Percentiles rank a stretch among this genome's conserved stretches.
Evolutionary conservation across 2,113 vertebrate species (phyloP).

Genomic region (Grammomys dolichurus): DNA sequence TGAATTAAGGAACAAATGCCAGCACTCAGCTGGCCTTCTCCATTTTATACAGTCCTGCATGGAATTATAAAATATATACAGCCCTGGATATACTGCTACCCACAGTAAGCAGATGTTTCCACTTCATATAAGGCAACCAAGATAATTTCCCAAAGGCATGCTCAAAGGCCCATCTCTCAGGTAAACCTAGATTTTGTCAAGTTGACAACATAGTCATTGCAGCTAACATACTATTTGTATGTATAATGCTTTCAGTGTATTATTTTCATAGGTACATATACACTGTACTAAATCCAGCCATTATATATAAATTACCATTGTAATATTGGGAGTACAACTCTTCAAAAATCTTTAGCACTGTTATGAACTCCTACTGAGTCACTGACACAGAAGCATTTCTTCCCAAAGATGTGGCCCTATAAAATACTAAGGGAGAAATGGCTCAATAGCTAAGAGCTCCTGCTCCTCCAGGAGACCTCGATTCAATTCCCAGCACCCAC

Average conservation of each 20-base stretch:
- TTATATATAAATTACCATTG: not conserved
- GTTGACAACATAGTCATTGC: not conserved
- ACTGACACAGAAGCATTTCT: not conserved
- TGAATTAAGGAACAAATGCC: not conserved
- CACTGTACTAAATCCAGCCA: not conserved
- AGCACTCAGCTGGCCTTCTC: not conserved
- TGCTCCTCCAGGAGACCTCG: not conserved
- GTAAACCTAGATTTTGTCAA: not conserved
- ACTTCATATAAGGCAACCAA: not conserved
- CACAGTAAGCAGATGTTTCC: not conserved
- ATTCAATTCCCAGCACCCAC: not conserved
- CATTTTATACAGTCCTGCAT: not conserved
- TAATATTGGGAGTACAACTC: not conserved
- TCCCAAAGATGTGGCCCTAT: not conserved
- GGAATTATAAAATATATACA: not conserved
- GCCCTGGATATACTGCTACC: not conserved
- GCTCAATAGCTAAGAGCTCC: not conserved
- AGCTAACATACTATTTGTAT: not conserved
- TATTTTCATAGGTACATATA: not conserved
- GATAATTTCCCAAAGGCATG: not conserved
- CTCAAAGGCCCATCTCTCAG: not conserved
- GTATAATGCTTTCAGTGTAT: not conserved
- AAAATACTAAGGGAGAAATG: not conserved
- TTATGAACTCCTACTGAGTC: not conserved
- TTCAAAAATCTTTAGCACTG: not conserved